Evolutionary conservation across 2,113 vertebrate genomes (phyloP).

Genomic region (Centropus bengalensis): DNA sequence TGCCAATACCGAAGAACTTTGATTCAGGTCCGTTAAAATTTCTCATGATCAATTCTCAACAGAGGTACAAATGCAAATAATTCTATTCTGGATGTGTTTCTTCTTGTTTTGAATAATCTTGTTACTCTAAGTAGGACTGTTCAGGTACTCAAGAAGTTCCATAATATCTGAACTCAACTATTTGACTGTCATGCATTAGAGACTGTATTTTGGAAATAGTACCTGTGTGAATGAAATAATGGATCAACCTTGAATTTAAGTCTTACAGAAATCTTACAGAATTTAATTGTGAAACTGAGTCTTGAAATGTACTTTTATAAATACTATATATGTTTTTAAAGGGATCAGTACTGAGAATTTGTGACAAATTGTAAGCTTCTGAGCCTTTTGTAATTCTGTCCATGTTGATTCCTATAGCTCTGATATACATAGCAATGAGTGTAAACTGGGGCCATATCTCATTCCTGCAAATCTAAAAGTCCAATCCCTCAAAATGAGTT

Average conservation of each 20-base stretch:
- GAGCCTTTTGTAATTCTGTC: background rate
- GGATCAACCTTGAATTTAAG: background rate
- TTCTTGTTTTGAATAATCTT: background rate
- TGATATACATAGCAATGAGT: background rate
- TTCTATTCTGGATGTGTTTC: background rate
- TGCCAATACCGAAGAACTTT: background rate
- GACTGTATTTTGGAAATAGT: background rate
- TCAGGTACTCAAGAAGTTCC: background rate
- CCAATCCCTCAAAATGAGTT: background rate
- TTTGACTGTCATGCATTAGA: background rate
- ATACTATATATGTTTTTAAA: background rate
- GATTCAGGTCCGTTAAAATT: background rate
- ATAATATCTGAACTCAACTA: background rate
- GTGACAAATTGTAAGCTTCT: background rate
- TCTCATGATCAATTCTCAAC: background rate
- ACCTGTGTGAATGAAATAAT: background rate
- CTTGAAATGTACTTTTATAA: background rate
- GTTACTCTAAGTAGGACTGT: background rate
- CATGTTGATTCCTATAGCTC: background rate
- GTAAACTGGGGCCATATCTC: background rate
- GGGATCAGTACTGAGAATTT: background rate
- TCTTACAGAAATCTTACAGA: background rate
- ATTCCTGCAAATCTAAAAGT: background rate
- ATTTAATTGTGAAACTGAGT: background rate
- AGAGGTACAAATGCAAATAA: background rate